Evolutionary conservation across 2,797 vertebrate species (phyloP), one percentile per base, ranked within the genome.

Genomic region (Enteromius radiatus): DNA sequence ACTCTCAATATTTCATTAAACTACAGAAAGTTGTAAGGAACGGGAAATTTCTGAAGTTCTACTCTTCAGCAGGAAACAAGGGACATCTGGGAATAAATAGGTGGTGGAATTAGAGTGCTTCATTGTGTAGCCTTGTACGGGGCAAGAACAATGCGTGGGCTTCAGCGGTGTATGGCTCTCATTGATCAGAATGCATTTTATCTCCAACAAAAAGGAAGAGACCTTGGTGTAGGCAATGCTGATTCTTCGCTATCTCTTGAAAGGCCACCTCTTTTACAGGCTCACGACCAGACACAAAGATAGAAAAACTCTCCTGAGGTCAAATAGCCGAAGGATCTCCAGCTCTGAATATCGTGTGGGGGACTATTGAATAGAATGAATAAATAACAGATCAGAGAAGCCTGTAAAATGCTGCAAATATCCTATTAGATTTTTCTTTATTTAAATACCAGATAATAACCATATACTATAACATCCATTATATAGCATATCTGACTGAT

Each of bases 111-210:
- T 84, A 89, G 84, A 61, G 47, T 7, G 33, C 77, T 84, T 78
- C 65, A 64, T 79, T 84, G 79, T 86, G 38, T 68, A 86, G 87
- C 90, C 87, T 92, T 89, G 86, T 68, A 28, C 69, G 33, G 76
- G 83, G 84, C 74, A 80, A 81, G 87, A 82, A 71, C 81, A 73
- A 82, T 84, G 82, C 69, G 85, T 88, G 81, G 88, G 87, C 82
- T 76, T 86, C 76, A 76, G 78, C 69, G 74, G 68, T 41, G 49
- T 65, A 84, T 80, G 65, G 77, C 45, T 84, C 88, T 86, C 84
- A 87, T 83, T 90, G 87, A 91, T 89, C 88, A 84, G 45, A 87
- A 31, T 67, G 56, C 74, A 82, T 88, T 88, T 86, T 73, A 87
- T 84, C 52, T 83, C 49, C 12, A 78, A 90, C 83, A 90, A 89